phyloP scores from a whole-genome alignment of 2,888 invertebrate genomes.

The Scrobipalpa costella region DNA sequence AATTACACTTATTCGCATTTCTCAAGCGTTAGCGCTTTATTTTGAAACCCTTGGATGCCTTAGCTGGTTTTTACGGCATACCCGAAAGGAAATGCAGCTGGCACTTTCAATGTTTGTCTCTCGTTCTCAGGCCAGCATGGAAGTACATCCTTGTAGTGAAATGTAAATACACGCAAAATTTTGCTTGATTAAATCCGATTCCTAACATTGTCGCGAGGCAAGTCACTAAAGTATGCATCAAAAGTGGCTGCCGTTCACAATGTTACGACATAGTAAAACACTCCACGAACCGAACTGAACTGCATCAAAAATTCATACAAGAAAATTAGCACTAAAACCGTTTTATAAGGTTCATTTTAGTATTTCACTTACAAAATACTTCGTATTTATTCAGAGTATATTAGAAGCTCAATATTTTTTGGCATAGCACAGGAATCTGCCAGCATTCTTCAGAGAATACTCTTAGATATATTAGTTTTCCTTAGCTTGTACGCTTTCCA shows the following conservation, averaged over 20 bases:
- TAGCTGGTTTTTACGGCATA: too few species aligned
- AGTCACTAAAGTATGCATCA: slow-evolving; percentile 14
- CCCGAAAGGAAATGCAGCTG: too few species aligned
- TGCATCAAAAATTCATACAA: slow-evolving; percentile 40
- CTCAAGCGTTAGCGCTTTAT: too few species aligned
- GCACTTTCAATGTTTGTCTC: too few species aligned
- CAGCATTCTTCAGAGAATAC: slow-evolving; percentile 39
- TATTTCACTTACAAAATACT: slow-evolving; percentile 24
- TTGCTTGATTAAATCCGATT: slow-evolving; percentile 2
- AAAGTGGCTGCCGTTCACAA: slow-evolving; percentile 13
- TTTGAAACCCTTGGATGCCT: too few species aligned
- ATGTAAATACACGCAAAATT: not conserved
- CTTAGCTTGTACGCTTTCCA: slow-evolving; percentile 31
- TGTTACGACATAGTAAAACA: slow-evolving; percentile 16
- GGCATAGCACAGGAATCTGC: slow-evolving; percentile 38
- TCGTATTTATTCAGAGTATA: not conserved
- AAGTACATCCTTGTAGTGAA: too few species aligned
- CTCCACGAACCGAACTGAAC: slow-evolving; percentile 26
- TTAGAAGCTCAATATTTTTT: slow-evolving; percentile 36
- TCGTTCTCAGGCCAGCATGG: too few species aligned
- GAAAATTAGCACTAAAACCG: slow-evolving; percentile 41
- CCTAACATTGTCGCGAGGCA: slow-evolving; percentile 2
- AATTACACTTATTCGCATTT: too few species aligned
- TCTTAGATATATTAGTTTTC: slow-evolving; percentile 44
- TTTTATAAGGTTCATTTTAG: slow-evolving; percentile 43